These are phyloP conservation scores for Pyrrhia umbra DNA, from an alignment of 2,888 invertebrate species.

Conservation along the genomic window DNA sequence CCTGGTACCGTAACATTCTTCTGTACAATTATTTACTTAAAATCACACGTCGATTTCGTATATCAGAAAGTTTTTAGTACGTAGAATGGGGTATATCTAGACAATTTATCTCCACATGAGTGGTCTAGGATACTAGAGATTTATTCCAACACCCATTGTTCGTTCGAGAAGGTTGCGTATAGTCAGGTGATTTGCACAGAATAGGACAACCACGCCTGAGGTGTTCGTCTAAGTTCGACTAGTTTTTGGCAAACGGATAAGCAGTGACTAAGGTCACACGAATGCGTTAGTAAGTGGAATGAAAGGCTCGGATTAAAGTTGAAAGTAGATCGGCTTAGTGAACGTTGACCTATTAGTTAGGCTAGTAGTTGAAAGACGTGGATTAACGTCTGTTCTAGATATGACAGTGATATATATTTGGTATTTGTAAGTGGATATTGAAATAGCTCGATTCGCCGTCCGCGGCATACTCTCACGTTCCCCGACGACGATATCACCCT, in stretches of 20 bases:
- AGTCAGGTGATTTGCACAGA: conserved; percentile 65
- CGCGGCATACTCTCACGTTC: too few species aligned
- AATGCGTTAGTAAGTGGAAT: conserved; percentile 8
- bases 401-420: background rate
- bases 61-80: conserved; percentile 32
- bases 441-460: too few species aligned
- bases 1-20: too few species aligned
- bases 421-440: background rate
- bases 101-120: conserved; percentile 48
- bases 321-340: conserved; percentile 24
- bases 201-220: conserved; percentile 52
- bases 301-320: conserved; percentile 22
- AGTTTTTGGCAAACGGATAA: conserved; percentile 44
- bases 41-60: conserved; percentile 14
- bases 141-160: conserved; percentile 73
- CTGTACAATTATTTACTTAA: background rate
- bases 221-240: conserved; percentile 44
- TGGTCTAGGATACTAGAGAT: conserved; percentile 60
- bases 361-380: conserved; percentile 1
- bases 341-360: conserved; percentile 12
- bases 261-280: conserved; percentile 27
- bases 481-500: too few species aligned
- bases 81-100: conserved; percentile 48
- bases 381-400: background rate
- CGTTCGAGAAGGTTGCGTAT: conserved; percentile 71